Percentiles rank a stretch among this genome's conserved stretches.
These are phyloP conservation scores for Cyaniris semiargus DNA, from an alignment of 2,888 invertebrate genomes.

Conservation along the genomic window DNA sequence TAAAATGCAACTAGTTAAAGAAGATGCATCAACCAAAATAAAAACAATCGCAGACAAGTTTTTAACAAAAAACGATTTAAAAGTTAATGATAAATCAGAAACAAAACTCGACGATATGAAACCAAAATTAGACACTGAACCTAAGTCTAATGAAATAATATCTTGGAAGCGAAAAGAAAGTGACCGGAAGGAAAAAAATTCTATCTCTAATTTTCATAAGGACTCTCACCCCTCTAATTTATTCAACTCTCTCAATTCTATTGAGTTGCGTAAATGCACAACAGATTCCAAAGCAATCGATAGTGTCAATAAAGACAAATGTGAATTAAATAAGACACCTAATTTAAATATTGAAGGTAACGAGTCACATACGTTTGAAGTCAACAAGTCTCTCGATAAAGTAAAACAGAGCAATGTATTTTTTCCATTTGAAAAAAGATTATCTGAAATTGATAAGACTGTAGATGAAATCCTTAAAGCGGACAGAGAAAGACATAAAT, in stretches of 20 bases:
- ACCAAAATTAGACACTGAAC: conserved; percentile 49
- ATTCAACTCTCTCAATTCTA: conserved; percentile 52
- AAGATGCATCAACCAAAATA: conserved; percentile 36
- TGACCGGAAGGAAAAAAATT: conserved; percentile 50
- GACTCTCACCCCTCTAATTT: conserved; percentile 54
- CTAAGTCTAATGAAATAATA: conserved; percentile 44
- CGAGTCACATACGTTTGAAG: conserved; percentile 73
- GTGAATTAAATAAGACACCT: conserved; percentile 49
- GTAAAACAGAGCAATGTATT: conserved; percentile 56
- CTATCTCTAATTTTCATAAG: conserved; percentile 54
- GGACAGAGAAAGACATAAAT: conserved; percentile 66
- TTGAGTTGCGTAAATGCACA: conserved; percentile 54
- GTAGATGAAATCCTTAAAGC: conserved; percentile 61
- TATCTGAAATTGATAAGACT: conserved; percentile 62
- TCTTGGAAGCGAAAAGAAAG: conserved; percentile 47
- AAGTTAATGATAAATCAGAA: conserved; percentile 49
- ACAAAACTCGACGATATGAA: conserved; percentile 51
- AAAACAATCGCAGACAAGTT: conserved; percentile 39
- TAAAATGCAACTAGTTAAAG: conserved; percentile 38
- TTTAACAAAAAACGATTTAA: conserved; percentile 46
- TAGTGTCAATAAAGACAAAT: conserved; percentile 57
- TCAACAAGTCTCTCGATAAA: conserved; percentile 64
- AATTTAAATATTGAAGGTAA: conserved; percentile 53
- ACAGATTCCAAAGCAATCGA: conserved; percentile 53
- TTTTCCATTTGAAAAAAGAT: conserved; percentile 52